These are phyloP conservation scores for Megalops cyprinoides DNA, from an alignment of 2,797 vertebrate species.

Conservation along the genomic window DNA sequence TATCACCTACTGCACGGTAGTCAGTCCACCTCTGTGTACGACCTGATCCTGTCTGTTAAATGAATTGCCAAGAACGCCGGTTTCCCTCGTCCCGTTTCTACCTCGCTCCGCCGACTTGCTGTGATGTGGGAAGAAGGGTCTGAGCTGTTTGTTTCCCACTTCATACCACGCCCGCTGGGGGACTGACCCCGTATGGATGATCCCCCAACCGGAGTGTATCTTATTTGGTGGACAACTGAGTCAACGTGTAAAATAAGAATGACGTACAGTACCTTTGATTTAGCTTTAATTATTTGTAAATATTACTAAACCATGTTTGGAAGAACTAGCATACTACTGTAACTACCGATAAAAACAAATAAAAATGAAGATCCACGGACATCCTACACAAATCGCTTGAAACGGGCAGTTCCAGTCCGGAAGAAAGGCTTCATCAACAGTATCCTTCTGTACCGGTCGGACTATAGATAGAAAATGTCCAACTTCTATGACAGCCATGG, in stretches of 20 bases:
- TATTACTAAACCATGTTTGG: too few relatives aligned
- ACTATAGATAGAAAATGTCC: background rate
- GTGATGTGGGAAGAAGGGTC: constrained; percentile 66
- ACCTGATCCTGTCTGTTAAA: constrained; percentile 1
- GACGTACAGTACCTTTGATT: constrained; percentile 17
- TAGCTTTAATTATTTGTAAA: background rate
- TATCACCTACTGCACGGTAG: constrained; percentile 2
- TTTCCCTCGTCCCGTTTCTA: background rate
- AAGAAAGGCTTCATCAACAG: background rate
- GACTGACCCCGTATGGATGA: constrained; percentile 63
- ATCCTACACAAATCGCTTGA: background rate
- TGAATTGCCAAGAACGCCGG: background rate
- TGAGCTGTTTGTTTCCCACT: constrained; percentile 77
- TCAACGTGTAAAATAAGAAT: background rate
- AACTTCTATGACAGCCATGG: too few relatives aligned
- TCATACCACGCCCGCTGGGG: constrained; percentile 73
- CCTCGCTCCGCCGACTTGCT: constrained; percentile 56
- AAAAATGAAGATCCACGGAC: too few relatives aligned
- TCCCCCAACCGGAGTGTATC: constrained; percentile 30
- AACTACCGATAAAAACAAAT: background rate
- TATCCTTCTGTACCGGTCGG: background rate
- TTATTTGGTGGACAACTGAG: background rate
- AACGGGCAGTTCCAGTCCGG: background rate
- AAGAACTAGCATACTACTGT: too few relatives aligned
- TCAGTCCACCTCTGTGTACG: background rate